phyloP scores from a whole-genome alignment of 2,797 vertebrate genomes.

The Vipera ursinii region DNA sequence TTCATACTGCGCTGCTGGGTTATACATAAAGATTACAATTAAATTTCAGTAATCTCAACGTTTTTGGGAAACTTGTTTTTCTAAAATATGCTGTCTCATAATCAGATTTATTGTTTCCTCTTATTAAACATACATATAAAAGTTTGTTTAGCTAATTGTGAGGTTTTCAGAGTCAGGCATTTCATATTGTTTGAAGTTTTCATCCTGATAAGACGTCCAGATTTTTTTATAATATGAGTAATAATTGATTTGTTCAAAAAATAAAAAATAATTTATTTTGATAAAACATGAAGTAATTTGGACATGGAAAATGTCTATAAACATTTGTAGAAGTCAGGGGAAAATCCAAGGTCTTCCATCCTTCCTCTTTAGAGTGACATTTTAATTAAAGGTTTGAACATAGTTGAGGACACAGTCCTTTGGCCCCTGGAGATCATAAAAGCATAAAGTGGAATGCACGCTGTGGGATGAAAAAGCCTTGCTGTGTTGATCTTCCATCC shows the following conservation, averaged over 20 bases:
- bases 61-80: neutral
- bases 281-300: neutral
- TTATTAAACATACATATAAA: conserved; percentile 11
- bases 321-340: neutral
- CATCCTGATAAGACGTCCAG: conserved; percentile 6
- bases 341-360: neutral
- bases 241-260: neutral
- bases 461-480: neutral
- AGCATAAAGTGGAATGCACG: neutral
- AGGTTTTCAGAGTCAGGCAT: neutral
- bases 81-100: neutral
- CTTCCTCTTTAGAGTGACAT: neutral
- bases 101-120: neutral
- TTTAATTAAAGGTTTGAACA: neutral
- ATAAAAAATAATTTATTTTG: neutral
- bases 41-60: neutral
- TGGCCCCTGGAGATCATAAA: neutral
- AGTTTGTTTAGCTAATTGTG: neutral
- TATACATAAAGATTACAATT: neutral
- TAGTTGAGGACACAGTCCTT: neutral
- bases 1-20: neutral
- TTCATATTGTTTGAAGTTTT: neutral
- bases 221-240: conserved; percentile 9
- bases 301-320: neutral
- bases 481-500: neutral